phyloP scores from a whole-genome alignment of 2,888 invertebrate genomes.

The Galerucella calmariensis region DNA sequence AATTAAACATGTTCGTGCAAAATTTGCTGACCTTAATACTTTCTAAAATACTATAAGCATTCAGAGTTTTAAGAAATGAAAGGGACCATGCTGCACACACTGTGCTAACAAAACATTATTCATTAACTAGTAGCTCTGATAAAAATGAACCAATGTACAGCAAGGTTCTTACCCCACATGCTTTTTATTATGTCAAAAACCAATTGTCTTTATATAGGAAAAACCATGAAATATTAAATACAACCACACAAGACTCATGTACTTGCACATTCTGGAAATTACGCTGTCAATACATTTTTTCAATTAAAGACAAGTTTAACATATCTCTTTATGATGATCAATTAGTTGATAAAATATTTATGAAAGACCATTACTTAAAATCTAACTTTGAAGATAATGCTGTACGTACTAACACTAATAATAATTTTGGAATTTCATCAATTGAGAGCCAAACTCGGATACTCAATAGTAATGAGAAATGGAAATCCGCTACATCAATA shows the following conservation, averaged over 20 bases:
- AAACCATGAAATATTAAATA: conserved; percentile 4
- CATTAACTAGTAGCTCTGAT: conserved; percentile 4
- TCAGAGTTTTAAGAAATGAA: conserved; percentile 2
- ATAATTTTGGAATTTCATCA: too few relatives aligned
- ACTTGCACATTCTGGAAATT: conserved; percentile 4
- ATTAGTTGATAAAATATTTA: too few relatives aligned
- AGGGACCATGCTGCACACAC: neutral
- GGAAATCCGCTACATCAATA: too few relatives aligned
- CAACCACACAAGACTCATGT: conserved; percentile 3
- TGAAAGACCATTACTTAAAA: too few relatives aligned
- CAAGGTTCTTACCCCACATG: neutral
- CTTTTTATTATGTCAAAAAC: conserved; percentile 4
- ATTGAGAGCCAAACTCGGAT: too few relatives aligned
- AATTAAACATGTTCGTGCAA: conserved; percentile 25
- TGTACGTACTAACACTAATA: too few relatives aligned
- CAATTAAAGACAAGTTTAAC: too few relatives aligned
- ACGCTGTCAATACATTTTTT: conserved; percentile 7
- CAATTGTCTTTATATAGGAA: conserved; percentile 4
- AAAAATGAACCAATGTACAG: neutral
- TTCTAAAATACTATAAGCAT: too few relatives aligned
- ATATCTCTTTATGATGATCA: too few relatives aligned
- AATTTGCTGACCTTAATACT: neutral
- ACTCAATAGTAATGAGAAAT: too few relatives aligned
- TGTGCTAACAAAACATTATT: neutral
- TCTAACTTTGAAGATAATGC: too few relatives aligned